These are phyloP conservation scores for Enteromius fasciolatus DNA, from an alignment of 2,797 vertebrate species.

Conservation along the genomic window DNA sequence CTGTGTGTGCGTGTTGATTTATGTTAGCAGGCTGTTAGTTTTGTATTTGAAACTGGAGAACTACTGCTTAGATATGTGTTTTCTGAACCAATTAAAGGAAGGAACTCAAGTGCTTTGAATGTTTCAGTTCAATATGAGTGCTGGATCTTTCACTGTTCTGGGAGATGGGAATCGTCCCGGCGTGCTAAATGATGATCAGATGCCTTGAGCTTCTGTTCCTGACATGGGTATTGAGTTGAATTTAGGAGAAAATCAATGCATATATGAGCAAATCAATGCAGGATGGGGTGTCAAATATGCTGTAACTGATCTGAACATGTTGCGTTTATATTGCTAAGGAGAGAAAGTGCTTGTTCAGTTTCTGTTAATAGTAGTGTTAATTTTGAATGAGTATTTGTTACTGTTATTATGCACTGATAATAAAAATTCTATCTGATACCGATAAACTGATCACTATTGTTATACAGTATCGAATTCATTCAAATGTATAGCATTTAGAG, in stretches of 20 bases:
- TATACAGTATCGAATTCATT: no score
- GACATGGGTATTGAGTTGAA: slow-evolving; percentile 20
- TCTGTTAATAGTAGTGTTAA: neutral
- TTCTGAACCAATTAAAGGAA: neutral
- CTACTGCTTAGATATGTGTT: neutral
- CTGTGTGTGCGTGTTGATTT: slow-evolving; percentile 14
- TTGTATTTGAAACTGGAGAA: slow-evolving; percentile 9
- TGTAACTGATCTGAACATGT: slow-evolving; percentile 44
- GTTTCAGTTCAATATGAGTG: slow-evolving; percentile 18
- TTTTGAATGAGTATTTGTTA: neutral
- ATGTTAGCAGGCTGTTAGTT: slow-evolving; percentile 12
- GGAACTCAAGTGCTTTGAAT: neutral
- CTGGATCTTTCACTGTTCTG: slow-evolving; percentile 9
- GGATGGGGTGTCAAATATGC: slow-evolving; percentile 25
- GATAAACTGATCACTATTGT: neutral
- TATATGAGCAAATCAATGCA: slow-evolving; percentile 41
- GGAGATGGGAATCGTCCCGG: slow-evolving; percentile 10
- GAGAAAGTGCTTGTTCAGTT: neutral
- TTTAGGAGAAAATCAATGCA: slow-evolving; percentile 37
- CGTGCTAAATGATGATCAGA: slow-evolving; percentile 2
- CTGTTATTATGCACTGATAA: neutral
- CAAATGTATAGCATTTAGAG: neutral
- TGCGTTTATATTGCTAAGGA: slow-evolving; percentile 10
- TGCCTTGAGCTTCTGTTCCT: slow-evolving; percentile 18
- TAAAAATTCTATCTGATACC: neutral